Percentiles rank a stretch among this genome's conserved stretches.
These are phyloP conservation scores for Listrodromus nycthemerus DNA, from an alignment of 2,888 invertebrate genomes.

Conservation along the genomic window DNA sequence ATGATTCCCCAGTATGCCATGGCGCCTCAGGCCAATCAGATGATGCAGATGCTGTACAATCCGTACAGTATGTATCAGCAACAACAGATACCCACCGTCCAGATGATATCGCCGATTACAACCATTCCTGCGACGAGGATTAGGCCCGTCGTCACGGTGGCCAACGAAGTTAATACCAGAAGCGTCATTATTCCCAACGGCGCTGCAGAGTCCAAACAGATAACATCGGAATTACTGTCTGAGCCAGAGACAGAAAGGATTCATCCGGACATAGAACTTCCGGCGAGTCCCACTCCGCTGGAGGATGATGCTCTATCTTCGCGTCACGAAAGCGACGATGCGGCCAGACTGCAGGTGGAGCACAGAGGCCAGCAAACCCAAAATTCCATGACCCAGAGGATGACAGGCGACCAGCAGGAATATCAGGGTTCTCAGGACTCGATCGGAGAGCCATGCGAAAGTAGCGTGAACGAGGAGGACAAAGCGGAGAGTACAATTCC, in stretches of 20 bases:
- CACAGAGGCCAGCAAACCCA: constrained; percentile 74
- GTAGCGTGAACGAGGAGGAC: constrained; percentile 68
- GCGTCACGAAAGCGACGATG: constrained; percentile 54
- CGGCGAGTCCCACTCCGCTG: constrained; percentile 67
- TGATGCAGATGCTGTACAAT: constrained; percentile 85
- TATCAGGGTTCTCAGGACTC: constrained; percentile 50
- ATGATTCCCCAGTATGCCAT: constrained; percentile 86
- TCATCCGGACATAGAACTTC: constrained; percentile 76
- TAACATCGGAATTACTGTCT: constrained; percentile 73
- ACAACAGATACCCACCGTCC: constrained; percentile 85
- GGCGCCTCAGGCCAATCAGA: constrained; percentile 85
- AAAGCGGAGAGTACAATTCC: constrained; percentile 79
- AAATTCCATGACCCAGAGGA: constrained; percentile 55
- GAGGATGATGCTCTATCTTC: constrained; percentile 29
- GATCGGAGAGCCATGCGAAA: constrained; percentile 42
- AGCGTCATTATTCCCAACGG: constrained; percentile 71
- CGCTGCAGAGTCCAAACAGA: constrained; percentile 73
- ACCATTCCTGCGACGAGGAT: constrained; percentile 80
- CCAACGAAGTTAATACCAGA: constrained; percentile 69
- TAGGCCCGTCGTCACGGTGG: constrained; percentile 75
- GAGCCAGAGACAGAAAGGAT: constrained; percentile 76
- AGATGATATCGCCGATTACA: constrained; percentile 85
- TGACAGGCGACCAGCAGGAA: constrained; percentile 48
- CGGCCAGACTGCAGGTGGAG: constrained; percentile 66
- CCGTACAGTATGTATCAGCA: constrained; percentile 86